phyloP scores from a whole-genome alignment of 2,797 vertebrate species.

The Sebastes oblongus region DNA sequence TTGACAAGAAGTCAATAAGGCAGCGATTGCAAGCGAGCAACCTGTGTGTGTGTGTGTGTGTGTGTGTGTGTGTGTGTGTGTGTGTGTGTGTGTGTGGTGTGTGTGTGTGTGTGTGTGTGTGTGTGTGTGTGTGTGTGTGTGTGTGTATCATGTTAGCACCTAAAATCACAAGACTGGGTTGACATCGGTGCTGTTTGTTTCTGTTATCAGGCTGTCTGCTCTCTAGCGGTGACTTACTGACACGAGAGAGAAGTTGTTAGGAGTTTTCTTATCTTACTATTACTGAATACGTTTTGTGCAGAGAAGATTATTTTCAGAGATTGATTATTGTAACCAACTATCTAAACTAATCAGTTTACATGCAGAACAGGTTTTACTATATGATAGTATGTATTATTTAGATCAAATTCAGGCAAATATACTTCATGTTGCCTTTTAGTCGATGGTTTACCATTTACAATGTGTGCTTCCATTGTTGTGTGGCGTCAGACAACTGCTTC shows the following conservation, averaged over 20 bases:
- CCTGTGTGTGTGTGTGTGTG: conserved; percentile 2
- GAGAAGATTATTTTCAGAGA: too few relatives aligned
- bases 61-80: background rate
- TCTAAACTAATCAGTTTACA: too few relatives aligned
- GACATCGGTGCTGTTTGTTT: conserved; percentile 27
- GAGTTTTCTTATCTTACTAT: background rate
- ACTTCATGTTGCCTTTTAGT: too few relatives aligned
- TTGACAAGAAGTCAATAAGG: conserved; percentile 60
- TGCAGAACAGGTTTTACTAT: too few relatives aligned
- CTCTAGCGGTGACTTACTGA: background rate
- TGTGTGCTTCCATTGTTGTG: too few relatives aligned
- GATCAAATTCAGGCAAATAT: too few relatives aligned
- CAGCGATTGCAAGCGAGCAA: conserved; percentile 5
- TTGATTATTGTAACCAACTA: too few relatives aligned
- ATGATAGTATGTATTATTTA: too few relatives aligned
- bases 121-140: background rate
- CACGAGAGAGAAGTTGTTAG: background rate
- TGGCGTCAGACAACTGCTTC: too few relatives aligned
- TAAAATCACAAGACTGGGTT: conserved; percentile 7
- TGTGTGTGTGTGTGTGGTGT: background rate
- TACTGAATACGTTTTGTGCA: too few relatives aligned
- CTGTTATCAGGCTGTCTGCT: background rate
- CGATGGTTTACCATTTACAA: too few relatives aligned
- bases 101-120: conserved; percentile 11
- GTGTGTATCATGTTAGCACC: conserved; percentile 34